Percentiles rank a stretch among this genome's conserved stretches.
Conservation (phyloP, 2,797 vertebrate species). For the Cuniculus paca region DNA sequence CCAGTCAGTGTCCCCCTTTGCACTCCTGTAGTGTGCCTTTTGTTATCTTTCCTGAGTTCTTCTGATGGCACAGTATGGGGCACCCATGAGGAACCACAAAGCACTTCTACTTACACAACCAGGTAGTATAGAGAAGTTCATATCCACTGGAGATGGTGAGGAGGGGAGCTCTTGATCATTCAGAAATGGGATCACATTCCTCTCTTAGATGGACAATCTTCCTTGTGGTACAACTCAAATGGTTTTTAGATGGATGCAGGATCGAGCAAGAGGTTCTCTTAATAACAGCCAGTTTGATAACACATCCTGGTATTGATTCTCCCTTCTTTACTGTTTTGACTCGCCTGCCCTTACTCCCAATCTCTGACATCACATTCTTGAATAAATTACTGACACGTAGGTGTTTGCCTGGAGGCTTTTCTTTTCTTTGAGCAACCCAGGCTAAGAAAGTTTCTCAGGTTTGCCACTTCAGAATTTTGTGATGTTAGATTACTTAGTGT, state of each 20-base stretch:
- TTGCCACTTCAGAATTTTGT: neutral
- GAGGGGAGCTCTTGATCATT: neutral
- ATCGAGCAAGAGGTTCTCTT: neutral
- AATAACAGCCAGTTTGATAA: neutral
- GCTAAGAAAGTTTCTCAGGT: neutral
- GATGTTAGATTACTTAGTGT: slow-evolving; percentile 12
- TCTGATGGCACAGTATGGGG: neutral
- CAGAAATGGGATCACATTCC: neutral
- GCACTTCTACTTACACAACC: neutral
- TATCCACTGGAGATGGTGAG: no score
- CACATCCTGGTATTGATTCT: neutral
- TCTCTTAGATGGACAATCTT: neutral
- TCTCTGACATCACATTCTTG: neutral
- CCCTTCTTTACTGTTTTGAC: neutral
- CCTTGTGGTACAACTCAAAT: neutral
- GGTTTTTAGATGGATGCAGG: neutral
- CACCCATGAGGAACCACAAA: neutral
- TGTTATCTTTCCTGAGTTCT: neutral
- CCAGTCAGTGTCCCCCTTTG: neutral
- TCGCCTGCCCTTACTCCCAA: neutral
- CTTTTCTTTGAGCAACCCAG: neutral
- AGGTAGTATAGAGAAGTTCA: neutral
- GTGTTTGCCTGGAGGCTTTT: neutral
- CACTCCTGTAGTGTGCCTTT: neutral
- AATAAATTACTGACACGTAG: neutral